These are phyloP conservation scores for Ceyx cyanopectus DNA, from an alignment of 2,113 vertebrate genomes.

Conservation along the genomic window DNA sequence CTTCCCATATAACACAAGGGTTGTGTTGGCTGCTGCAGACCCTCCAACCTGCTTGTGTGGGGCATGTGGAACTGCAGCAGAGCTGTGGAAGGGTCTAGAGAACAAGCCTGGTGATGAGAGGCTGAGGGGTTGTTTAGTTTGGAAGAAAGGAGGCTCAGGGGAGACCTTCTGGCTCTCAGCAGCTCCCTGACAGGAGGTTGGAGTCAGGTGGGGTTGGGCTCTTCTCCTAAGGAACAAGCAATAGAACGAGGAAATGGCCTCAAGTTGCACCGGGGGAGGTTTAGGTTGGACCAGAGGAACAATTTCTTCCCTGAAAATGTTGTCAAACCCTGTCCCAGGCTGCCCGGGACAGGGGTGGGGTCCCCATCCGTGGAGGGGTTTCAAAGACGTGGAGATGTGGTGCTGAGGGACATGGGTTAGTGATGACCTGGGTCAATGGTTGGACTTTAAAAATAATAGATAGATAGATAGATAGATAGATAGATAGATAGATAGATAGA, in stretches of 20 bases:
- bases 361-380: neutral
- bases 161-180: neutral
- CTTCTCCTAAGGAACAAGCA: neutral
- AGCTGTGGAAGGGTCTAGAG: neutral
- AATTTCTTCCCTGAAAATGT: neutral
- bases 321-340: neutral
- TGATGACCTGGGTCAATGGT: neutral
- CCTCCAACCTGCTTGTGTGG: neutral
- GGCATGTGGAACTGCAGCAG: neutral
- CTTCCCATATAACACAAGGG: neutral
- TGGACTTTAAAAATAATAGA: neutral
- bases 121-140: neutral
- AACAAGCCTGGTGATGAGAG: neutral
- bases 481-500: too few relatives aligned
- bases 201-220: neutral
- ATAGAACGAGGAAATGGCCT: neutral
- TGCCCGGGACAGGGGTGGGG: neutral
- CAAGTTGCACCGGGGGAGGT: neutral
- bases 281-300: neutral
- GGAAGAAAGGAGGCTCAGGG: neutral
- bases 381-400: neutral
- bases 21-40: neutral
- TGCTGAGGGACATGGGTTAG: neutral
- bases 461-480: too few relatives aligned
- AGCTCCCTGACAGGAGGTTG: neutral